Percentiles rank a stretch among this genome's conserved stretches.
Evolutionary conservation across 2,888 invertebrate genomes (phyloP).

Genomic region (Troides oblongomaculatus): DNA sequence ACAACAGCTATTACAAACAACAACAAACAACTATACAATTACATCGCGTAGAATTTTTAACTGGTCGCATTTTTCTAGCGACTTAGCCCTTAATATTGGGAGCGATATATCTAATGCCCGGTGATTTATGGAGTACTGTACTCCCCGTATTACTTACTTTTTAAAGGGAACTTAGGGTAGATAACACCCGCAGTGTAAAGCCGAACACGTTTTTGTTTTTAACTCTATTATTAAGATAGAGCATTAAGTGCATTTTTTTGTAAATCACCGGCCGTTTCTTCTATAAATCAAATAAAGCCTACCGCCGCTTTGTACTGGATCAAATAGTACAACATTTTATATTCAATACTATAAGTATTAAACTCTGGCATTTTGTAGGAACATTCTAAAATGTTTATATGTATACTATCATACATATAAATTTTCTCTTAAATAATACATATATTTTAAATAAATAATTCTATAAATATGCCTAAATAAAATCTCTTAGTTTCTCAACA

Average conservation of each 20-base stretch:
- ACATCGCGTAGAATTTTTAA: slow-evolving; percentile 22
- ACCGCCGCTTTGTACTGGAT: no score
- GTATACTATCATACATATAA: no score
- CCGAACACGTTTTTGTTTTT: slow-evolving; percentile 38
- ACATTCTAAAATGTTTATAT: no score
- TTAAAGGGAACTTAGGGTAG: slow-evolving; percentile 43
- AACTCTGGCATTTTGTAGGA: no score
- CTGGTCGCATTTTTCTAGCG: slow-evolving; percentile 27
- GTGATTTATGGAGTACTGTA: slow-evolving; percentile 70
- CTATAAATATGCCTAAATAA: no score
- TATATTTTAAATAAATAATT: no score
- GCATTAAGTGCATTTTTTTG: neutral
- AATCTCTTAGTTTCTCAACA: no score
- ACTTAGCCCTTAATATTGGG: slow-evolving; percentile 44
- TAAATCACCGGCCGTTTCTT: no score
- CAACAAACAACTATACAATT: slow-evolving; percentile 2
- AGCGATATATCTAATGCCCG: slow-evolving; percentile 59
- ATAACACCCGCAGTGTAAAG: slow-evolving; percentile 42
- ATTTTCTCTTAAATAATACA: no score
- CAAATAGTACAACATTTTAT: no score
- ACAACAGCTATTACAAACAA: slow-evolving; percentile 18
- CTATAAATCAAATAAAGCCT: no score
- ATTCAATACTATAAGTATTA: no score
- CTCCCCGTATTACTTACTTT: slow-evolving; percentile 40
- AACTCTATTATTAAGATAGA: slow-evolving; percentile 17